Evolutionary conservation across 2,888 invertebrate species (phyloP).

Genomic region (Argyresthia albistria): DNA sequence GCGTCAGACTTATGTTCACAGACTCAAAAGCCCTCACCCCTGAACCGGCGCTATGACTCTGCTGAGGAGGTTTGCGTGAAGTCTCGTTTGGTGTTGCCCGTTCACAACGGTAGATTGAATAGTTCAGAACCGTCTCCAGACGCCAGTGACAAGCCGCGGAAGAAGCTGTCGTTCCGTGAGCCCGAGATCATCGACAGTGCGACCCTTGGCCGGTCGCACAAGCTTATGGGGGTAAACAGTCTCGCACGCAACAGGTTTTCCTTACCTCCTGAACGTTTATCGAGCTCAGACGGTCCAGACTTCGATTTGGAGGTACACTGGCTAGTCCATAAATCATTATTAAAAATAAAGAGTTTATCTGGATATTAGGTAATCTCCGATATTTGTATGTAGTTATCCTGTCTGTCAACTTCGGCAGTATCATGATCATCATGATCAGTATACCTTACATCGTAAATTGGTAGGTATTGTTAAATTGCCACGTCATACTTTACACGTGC

Average conservation of each 20-base stretch:
- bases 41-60: constrained; percentile 31
- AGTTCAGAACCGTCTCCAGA: constrained; percentile 31
- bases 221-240: constrained; percentile 58
- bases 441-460: too few species aligned
- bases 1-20: too few species aligned
- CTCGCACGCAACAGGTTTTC: constrained; percentile 39
- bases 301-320: constrained; percentile 69
- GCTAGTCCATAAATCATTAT: not conserved
- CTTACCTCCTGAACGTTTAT: constrained; percentile 38
- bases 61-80: constrained; percentile 53
- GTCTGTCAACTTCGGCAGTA: too few species aligned
- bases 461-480: too few species aligned
- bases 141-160: constrained; percentile 72
- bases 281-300: constrained; percentile 73
- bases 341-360: not conserved
- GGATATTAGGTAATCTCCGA: too few species aligned
- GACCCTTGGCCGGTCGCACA: constrained; percentile 49
- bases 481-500: too few species aligned
- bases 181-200: constrained; percentile 78
- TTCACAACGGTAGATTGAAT: constrained; percentile 42
- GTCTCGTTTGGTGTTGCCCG: constrained; percentile 52
- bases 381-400: too few species aligned
- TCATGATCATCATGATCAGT: too few species aligned
- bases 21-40: too few species aligned
- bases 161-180: constrained; percentile 90